Conservation (phyloP, 2,888 invertebrate species). For the Hololepta plana region DNA sequence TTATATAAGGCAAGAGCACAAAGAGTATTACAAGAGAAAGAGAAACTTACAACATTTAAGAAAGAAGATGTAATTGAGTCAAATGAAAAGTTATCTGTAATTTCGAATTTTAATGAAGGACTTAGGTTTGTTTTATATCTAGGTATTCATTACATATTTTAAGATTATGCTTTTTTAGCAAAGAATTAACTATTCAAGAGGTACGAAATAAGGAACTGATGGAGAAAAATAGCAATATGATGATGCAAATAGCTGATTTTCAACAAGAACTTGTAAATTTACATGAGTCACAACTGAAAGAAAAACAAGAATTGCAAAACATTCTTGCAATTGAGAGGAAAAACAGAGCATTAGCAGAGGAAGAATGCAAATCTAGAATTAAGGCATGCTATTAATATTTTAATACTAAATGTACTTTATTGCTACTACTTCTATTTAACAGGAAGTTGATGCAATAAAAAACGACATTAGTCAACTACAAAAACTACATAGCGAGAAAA, state of each 20-base stretch:
- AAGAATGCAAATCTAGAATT: constrained; percentile 22
- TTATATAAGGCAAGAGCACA: constrained; percentile 67
- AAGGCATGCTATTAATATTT: constrained; percentile 12
- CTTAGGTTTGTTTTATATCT: constrained; percentile 16
- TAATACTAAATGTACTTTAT: background rate
- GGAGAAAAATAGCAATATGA: constrained; percentile 30
- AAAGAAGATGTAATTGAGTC: constrained; percentile 12
- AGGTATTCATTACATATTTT: constrained; percentile 1
- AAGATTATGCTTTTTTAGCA: constrained; percentile 15
- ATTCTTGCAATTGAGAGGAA: constrained; percentile 26
- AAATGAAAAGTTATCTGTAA: constrained; percentile 13
- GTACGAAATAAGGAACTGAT: constrained; percentile 24
- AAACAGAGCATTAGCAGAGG: constrained; percentile 26
- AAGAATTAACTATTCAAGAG: constrained; percentile 28
- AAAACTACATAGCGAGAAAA: constrained; percentile 22
- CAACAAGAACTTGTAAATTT: constrained; percentile 24
- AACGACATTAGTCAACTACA: constrained; percentile 28
- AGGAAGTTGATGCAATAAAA: constrained; percentile 27
- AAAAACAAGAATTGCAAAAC: constrained; percentile 23
- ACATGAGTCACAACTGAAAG: constrained; percentile 24
- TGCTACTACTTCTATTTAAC: constrained; percentile 8
- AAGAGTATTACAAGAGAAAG: constrained; percentile 58
- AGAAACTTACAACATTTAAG: constrained; percentile 39
- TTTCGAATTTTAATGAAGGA: constrained; percentile 18
- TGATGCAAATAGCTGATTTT: constrained; percentile 25